A percentile compares a stretch with the other conserved stretches of the same genome.
These are phyloP conservation scores for Glaucomys volans DNA, from an alignment of 2,113 vertebrate genomes.

Conservation along the genomic window DNA sequence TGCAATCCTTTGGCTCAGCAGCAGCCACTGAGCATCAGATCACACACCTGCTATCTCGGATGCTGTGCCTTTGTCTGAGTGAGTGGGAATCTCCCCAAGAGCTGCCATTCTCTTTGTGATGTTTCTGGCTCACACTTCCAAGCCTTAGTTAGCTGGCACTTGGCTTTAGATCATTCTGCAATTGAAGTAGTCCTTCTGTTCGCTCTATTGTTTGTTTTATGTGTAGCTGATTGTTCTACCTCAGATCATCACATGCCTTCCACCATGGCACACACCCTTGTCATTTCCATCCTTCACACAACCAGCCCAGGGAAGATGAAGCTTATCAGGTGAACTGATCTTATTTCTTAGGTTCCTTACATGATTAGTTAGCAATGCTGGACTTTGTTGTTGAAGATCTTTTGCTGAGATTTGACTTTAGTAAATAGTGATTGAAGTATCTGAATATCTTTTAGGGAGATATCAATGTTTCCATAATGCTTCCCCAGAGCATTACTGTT, in stretches of 20 bases:
- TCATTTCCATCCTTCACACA: background rate
- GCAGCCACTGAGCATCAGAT: background rate
- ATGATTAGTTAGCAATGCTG: background rate
- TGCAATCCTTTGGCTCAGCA: background rate
- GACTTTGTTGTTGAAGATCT: background rate
- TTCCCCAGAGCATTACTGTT: no score
- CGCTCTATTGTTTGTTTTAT: background rate
- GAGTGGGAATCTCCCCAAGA: background rate
- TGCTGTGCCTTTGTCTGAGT: background rate
- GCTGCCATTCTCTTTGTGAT: background rate
- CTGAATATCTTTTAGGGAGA: background rate
- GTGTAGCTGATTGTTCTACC: background rate
- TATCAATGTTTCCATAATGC: background rate
- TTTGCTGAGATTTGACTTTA: background rate
- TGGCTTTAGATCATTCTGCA: background rate
- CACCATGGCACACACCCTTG: background rate
- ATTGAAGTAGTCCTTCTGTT: background rate
- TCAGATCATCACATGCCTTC: background rate
- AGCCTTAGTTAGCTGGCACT: background rate
- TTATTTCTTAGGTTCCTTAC: background rate
- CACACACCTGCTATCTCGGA: background rate
- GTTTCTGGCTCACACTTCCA: background rate
- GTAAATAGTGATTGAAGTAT: background rate
- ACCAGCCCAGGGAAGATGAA: background rate
- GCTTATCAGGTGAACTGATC: background rate